Evolutionary conservation across 2,113 vertebrate genomes (phyloP), one percentile per base, ranked within the genome.

Genomic region (Myodes glareolus): DNA sequence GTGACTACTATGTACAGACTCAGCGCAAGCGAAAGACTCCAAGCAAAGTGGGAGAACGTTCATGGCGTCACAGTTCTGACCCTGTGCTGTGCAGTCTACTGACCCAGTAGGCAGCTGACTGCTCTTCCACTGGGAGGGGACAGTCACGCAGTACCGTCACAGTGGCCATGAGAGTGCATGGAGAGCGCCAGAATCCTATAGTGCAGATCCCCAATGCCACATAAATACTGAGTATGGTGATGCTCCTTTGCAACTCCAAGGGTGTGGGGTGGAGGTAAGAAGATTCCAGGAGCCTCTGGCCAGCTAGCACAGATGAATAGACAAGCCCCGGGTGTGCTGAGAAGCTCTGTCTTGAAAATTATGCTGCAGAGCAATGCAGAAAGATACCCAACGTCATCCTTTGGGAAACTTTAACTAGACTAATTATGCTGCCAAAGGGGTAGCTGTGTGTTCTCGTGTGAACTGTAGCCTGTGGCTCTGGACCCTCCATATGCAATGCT

Each of bases 141-240:
- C 81, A 90, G 76, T 93, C 90, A 92, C 97, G 88, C 5, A 96
- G 87, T 95, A 92, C 67, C 52, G 91, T 93, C 95, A 90, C 97
- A 86, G 90, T 86, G 78, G 90, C 58, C 21, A 75, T 61, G 63
- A 42, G 75, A 92, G 76, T 89, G 92, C 31, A 17, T 52, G 94
- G 85, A 96, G 96, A 84, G 31, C n/a, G 47, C 47, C 27, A 96
- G 97, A 85, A 55, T 94, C 93, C 91, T 85, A 65, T 94, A 97
- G 92, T 94, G 45, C 61, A 52, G 25, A 29, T 76, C 75, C 75
- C 75, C 13, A 76, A 76, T 2, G 2, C 75, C 12, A 47, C 7
- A 6, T 75, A 27, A 75, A 75, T 4, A 39, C 73, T 47, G 42
- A 76, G 75, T 13, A 13, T 42, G 39, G 10, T 6, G 73, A 23